These are phyloP conservation scores for Caretta caretta DNA, from an alignment of 2,113 vertebrate genomes.

Conservation along the genomic window DNA sequence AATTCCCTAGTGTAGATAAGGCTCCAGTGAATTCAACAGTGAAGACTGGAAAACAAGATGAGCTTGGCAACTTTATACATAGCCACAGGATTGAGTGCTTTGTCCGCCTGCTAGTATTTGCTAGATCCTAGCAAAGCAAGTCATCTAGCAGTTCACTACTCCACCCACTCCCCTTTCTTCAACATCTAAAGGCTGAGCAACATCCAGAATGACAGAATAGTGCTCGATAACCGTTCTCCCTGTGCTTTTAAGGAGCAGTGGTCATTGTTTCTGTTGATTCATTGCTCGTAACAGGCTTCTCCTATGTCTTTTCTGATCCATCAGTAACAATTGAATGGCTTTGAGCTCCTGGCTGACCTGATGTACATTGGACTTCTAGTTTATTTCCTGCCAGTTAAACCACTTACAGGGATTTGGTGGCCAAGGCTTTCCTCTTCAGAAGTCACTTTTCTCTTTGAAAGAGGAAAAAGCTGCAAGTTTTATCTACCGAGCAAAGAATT, in stretches of 20 bases:
- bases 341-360: neutral
- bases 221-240: neutral
- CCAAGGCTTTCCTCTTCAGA: neutral
- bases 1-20: neutral
- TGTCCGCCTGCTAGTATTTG: neutral
- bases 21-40: neutral
- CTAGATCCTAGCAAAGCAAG: neutral
- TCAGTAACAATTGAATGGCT: neutral
- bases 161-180: neutral
- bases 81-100: neutral
- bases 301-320: neutral
- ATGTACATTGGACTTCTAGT: neutral
- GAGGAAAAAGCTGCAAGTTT: neutral
- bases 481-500: neutral
- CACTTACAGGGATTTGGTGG: neutral
- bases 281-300: neutral
- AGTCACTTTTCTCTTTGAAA: neutral
- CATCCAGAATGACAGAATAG: neutral
- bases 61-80: neutral
- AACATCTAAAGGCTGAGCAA: neutral
- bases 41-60: neutral
- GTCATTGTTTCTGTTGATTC: neutral
- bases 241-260: neutral
- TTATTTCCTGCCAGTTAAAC: neutral
- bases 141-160: neutral